phyloP scores from a whole-genome alignment of 1,140 invertebrate genomes.

The Hydropsyche tenuis region DNA sequence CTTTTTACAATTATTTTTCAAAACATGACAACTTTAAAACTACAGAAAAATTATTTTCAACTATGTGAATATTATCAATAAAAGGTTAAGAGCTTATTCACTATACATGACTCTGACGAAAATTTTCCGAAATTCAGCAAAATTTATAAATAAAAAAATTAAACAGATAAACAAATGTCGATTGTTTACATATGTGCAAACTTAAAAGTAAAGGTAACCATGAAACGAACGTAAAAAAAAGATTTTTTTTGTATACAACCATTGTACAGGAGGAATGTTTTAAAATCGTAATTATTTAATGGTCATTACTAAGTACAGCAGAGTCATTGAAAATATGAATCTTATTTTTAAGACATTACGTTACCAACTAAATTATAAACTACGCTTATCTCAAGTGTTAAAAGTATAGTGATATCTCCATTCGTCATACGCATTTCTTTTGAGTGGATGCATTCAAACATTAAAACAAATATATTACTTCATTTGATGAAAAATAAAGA shows the following conservation, averaged over 20 bases:
- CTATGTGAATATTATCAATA: neutral
- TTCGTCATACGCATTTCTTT: neutral
- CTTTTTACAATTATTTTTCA: neutral
- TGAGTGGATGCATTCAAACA: neutral
- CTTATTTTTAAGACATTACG: neutral
- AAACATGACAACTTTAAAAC: neutral
- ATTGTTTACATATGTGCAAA: too few species aligned
- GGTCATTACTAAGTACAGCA: neutral
- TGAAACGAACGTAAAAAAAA: too few species aligned
- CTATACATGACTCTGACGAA: neutral
- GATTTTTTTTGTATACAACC: too few species aligned
- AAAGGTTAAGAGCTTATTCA: neutral
- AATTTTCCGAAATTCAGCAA: neutral
- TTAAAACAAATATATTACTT: neutral
- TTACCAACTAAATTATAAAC: neutral
- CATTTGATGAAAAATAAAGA: neutral
- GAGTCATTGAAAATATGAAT: conserved; percentile 6
- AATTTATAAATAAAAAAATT: neutral
- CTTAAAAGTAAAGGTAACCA: too few species aligned
- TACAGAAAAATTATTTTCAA: conserved; percentile 1
- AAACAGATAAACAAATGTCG: neutral
- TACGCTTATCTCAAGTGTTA: neutral
- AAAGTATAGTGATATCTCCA: neutral
- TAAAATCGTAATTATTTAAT: neutral
- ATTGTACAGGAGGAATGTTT: neutral